A percentile compares a stretch with the other conserved stretches of the same genome.
These are phyloP conservation scores for Eupithecia tripunctaria DNA, from an alignment of 2,888 invertebrate genomes.

Conservation along the genomic window DNA sequence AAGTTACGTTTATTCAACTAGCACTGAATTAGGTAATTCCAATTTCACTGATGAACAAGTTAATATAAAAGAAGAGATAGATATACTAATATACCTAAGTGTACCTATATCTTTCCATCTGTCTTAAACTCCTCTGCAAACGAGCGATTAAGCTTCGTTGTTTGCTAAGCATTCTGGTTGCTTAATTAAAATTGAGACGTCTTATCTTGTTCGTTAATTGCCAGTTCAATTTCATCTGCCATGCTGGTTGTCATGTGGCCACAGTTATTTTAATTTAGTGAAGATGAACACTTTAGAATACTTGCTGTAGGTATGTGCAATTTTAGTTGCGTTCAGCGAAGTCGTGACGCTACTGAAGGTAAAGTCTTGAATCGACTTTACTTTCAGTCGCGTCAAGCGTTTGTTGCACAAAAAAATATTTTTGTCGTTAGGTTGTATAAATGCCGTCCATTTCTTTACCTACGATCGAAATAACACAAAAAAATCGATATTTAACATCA, in stretches of 20 bases:
- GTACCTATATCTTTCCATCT: too few species aligned
- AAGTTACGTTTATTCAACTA: too few species aligned
- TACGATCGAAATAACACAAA: not conserved
- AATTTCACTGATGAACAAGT: too few species aligned
- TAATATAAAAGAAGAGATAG: too few species aligned
- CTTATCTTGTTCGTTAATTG: conserved; percentile 8
- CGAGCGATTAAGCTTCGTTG: not conserved
- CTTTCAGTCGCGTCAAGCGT: too few species aligned
- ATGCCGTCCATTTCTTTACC: not conserved
- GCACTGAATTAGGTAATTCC: too few species aligned
- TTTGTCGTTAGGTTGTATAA: too few species aligned
- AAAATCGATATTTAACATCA: not conserved
- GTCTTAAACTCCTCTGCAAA: not conserved
- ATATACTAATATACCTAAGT: too few species aligned
- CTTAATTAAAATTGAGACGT: conserved; percentile 13
- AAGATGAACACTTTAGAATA: not conserved
- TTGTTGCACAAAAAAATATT: too few species aligned
- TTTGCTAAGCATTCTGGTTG: conserved; percentile 2
- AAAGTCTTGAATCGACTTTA: too few species aligned
- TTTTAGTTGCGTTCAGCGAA: not conserved
- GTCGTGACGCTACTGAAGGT: not conserved
- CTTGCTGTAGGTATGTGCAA: not conserved
- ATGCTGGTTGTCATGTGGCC: conserved; percentile 7
- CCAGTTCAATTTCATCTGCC: conserved; percentile 3
- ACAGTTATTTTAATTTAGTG: conserved; percentile 9